Percentiles rank a stretch among this genome's conserved stretches.
Conservation (phyloP, 1,140 invertebrate species). For the Neuroterus valhalla region DNA sequence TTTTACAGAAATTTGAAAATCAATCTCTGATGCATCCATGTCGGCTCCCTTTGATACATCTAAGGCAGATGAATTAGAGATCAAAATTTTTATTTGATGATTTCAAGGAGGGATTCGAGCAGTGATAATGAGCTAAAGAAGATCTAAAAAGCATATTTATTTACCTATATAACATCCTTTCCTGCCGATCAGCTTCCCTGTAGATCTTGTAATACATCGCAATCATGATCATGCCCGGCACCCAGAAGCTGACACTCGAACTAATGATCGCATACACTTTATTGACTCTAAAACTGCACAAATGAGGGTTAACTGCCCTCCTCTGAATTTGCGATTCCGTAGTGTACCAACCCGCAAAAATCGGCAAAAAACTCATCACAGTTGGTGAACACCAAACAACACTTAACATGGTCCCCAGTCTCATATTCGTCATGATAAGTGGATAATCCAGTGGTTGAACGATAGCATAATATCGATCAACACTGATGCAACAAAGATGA, state of each 20-base stretch:
- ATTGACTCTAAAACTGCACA: slow-evolving; percentile 93
- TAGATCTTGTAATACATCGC: slow-evolving; percentile 96
- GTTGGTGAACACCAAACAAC: slow-evolving; percentile 95
- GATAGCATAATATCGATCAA: slow-evolving; percentile 92
- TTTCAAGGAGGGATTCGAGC: too few relatives aligned
- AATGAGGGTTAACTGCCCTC: slow-evolving; percentile 82
- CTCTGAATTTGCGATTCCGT: slow-evolving; percentile 87
- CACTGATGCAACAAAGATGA: slow-evolving; percentile 93
- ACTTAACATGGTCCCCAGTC: slow-evolving; percentile 85
- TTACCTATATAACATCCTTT: slow-evolving; percentile 91
- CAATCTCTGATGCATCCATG: too few relatives aligned
- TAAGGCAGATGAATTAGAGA: too few relatives aligned
- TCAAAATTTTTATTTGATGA: too few relatives aligned
- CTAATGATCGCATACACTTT: slow-evolving; percentile 92
- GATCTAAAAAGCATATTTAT: slow-evolving; percentile 45
- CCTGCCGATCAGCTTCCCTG: slow-evolving; percentile 92
- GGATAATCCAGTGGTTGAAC: slow-evolving; percentile 93
- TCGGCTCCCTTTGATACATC: too few relatives aligned
- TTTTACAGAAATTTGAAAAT: too few relatives aligned
- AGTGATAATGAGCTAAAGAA: not conserved
- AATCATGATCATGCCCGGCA: slow-evolving; percentile 95
- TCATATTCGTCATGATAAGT: slow-evolving; percentile 88
- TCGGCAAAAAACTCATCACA: slow-evolving; percentile 94
- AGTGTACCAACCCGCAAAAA: slow-evolving; percentile 95
- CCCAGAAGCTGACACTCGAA: slow-evolving; percentile 95